Base-by-base conservation (phyloP, 2,888 invertebrate genomes). In the Oxytorus armatus region DNA sequence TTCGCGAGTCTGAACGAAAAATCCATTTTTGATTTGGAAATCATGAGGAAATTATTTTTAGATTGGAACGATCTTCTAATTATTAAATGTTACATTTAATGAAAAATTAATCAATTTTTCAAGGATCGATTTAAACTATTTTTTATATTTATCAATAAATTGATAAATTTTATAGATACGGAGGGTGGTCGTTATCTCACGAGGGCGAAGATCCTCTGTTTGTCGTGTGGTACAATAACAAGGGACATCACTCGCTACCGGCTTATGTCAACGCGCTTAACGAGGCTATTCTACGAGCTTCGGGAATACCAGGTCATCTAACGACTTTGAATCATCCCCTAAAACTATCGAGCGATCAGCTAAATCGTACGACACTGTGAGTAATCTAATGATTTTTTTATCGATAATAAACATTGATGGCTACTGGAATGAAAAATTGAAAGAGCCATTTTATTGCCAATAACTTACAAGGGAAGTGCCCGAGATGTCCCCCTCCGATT, bases 201-300 rank as follows among this genome's bases (percentile, higher is more conserved):
- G 77, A 68, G 44, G 83, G 92, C 83, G 92, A 93, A 83, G 74
- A 89, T 3, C 93, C 93, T 0, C 90, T 92, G n/a, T 92, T 95
- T 8, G 92, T 94, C 0, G 95, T 97, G 23, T 98, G 98, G 98
- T 98, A 96, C 92, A 97, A 98, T 93, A 98, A 98, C 92, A 97
- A 97, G 91, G 97, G 97, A 0, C 96, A 96, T 93, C 95, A 96
- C 88, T 94, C 97, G 0, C 92, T 96, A 88, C 95, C 97, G 0
- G 92, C 96, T 0, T 96, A 95, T 92, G 90, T 97, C 82, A 96
- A 95, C 90, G 94, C 95, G 0, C 92, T 97, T 65, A 95, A 95
- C 92, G 93, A 94, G 77, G 95, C 96, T 49, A 88, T 95, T n/a
- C 90, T 96, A 65, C 93, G 94, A 75, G 90, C 92, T 10, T 89